Base-by-base conservation (phyloP, 2,113 vertebrate genomes). In the Microtus richardsoni region DNA sequence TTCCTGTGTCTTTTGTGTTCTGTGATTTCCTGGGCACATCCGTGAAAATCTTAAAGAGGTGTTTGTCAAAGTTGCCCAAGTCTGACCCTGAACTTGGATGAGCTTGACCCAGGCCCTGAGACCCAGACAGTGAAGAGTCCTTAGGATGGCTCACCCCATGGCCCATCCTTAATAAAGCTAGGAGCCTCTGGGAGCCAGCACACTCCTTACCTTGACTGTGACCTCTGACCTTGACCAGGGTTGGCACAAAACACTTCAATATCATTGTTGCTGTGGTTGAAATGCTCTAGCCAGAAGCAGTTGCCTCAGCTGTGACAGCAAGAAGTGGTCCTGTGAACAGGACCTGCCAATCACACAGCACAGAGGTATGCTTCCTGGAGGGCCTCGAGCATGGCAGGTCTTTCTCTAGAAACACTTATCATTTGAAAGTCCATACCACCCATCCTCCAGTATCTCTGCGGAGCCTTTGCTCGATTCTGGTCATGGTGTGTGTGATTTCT, bases 1-100 rank as follows among this genome's bases (percentile, higher is more conserved):
- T 70, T 54, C 66, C 19, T 52, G 33, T 10, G 22, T 71, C 47
- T 28, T 62, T 54, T 54, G 36, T 54, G 36, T 49, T 71, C 21
- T 71, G 7, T 71, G 36, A n/a, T 71, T 39, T 73, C 14, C 66
- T 39, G 47, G 17, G 41, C 12, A 41, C 7, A 71, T 71, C 52
- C 1, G 0, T 26, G 22, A 54, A 52, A 22, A 30, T 2, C 54
- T 84, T 41, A 30, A 74, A 22, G n/a, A 49, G 5, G 7, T 0
- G 0, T 33, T 78, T 16, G 9, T 41, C 66, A 0, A 1, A 44
- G 11, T 54, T 2, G 0, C 0, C 2, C 26, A 4, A 36, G 33
- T 73, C 70, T 70, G 44, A 28, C 14, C 22, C 70, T 64, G 77
- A 11, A 5, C n/a, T 54, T 49, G 0, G 0, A 2, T 22, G n/a